phyloP scores from a whole-genome alignment of 2,113 vertebrate species.

The Mastomys coucha region DNA sequence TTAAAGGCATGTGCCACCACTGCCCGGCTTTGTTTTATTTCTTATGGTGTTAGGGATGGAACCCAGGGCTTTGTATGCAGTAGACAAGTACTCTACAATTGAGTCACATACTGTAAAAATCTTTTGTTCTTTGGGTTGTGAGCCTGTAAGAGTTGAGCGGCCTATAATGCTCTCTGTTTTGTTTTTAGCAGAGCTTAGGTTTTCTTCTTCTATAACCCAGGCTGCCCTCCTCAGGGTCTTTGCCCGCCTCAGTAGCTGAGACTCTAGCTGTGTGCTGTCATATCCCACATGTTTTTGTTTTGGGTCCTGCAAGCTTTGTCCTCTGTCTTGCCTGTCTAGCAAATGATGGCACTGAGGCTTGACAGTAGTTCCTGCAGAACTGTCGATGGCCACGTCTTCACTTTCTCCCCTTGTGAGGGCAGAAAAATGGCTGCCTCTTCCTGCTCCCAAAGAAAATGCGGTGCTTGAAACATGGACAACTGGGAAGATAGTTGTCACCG shows the following conservation, averaged over 20 bases:
- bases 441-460: neutral
- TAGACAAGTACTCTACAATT: neutral
- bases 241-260: neutral
- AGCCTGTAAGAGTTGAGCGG: neutral
- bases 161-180: neutral
- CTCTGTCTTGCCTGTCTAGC: neutral
- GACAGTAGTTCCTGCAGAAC: neutral
- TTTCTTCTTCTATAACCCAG: neutral
- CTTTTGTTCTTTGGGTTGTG: neutral
- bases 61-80: neutral
- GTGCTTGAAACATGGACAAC: accelerated
- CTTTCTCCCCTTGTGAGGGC: neutral
- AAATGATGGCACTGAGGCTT: neutral
- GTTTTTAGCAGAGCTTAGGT: neutral
- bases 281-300: neutral
- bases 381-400: neutral
- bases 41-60: neutral
- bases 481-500: neutral
- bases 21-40: neutral
- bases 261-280: too few species aligned
- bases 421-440: neutral
- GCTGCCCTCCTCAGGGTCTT: neutral
- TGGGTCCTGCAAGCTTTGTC: neutral
- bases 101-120: neutral
- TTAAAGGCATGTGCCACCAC: neutral